Evolutionary conservation across 2,888 invertebrate genomes (phyloP), one percentile per base, ranked within the genome.

Genomic region (Diarsia mendica): DNA sequence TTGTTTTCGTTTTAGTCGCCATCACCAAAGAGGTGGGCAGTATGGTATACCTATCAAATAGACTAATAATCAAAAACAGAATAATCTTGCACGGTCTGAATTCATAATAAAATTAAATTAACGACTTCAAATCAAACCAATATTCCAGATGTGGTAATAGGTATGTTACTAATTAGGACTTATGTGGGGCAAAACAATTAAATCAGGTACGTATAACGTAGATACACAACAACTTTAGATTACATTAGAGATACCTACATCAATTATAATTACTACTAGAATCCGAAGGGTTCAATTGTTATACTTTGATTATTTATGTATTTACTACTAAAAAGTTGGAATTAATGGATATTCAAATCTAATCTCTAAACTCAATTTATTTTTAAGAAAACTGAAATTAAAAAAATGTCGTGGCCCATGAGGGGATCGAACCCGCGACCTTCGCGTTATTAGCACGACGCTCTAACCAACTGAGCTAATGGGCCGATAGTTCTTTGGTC

Each of bases 371-470:
- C n/a, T n/a, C n/a, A n/a, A n/a, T n/a, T n/a, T n/a, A n/a, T n/a
- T n/a, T n/a, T n/a, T n/a, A n/a, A n/a, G n/a, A n/a, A n/a, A n/a
- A n/a, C n/a, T n/a, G n/a, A n/a, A n/a, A n/a, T n/a, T n/a, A n/a
- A n/a, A n/a, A n/a, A n/a, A n/a, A n/a, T n/a, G n/a, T n/a, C n/a
- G n/a, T n/a, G n/a, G 79, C 79, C 70, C 79, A 79, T 76, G 61
- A 70, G 76, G 76, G 79, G 71, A 70, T 76, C 53, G 76, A 78
- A 78, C 70, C 70, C 61, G 60, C 77, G 75, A 75, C 78, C 78
- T 75, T 77, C 78, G 78, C 78, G 75, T 75, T 75, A 78, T 75
- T 75, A 75, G 77, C 67, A 75, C 77, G 75, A 75, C 75, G 75
- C 75, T 75, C 75, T 75, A 75, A 75, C 68, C 78, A 60, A 60